phyloP scores from a whole-genome alignment of 2,888 invertebrate species.

The Lithodes maja region DNA sequence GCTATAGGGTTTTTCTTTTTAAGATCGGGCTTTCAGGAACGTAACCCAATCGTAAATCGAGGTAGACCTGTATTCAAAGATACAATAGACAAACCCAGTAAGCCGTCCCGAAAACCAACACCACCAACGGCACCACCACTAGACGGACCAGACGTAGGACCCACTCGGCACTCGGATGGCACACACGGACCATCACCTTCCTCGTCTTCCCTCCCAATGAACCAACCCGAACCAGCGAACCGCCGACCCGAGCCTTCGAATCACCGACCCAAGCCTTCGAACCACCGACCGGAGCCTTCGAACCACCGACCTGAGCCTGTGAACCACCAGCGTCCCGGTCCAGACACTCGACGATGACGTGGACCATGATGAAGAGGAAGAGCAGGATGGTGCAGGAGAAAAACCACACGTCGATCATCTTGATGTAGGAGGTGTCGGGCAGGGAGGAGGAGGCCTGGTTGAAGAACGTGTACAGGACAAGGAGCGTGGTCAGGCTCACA shows the following conservation, averaged over 20 bases:
- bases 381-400: slow-evolving; percentile 12
- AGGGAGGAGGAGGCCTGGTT: slow-evolving; percentile 19
- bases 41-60: no score
- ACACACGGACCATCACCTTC: neutral
- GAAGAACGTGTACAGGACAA: slow-evolving; percentile 17
- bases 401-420: slow-evolving; percentile 39
- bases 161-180: neutral
- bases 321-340: neutral
- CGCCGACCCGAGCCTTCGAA: neutral
- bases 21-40: no score
- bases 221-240: neutral
- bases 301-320: neutral
- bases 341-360: slow-evolving; percentile 5
- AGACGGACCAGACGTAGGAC: neutral
- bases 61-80: neutral
- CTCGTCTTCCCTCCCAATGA: neutral
- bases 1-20: no score
- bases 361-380: slow-evolving; percentile 18
- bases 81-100: neutral
- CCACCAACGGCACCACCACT: neutral
- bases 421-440: slow-evolving; percentile 20
- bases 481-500: neutral
- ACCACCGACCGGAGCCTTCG: neutral
- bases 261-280: neutral
- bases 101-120: neutral